Evolutionary conservation across 2,113 vertebrate genomes (phyloP), one percentile per base, ranked within the genome.

Genomic region (Gracilinanus agilis): DNA sequence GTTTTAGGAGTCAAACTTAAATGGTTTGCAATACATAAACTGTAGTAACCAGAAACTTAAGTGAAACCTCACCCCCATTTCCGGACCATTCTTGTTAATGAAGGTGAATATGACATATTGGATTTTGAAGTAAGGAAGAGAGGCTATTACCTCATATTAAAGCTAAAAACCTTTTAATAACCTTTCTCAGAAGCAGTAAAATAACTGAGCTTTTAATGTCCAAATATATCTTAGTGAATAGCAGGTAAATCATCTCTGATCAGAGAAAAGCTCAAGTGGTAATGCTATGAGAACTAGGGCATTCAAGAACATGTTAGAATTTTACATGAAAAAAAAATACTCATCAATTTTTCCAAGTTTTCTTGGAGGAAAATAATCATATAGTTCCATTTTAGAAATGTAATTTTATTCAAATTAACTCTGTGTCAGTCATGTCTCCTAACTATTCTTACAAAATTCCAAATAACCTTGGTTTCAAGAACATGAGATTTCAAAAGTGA

Each of bases 31-130:
- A 90, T n/a, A 67, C 25, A 56, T 44, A 90, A 91, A 89, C 88
- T 95, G 91, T 88, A 89, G 94, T 94, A 94, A 91, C 91, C 93
- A 61, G 95, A 90, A 96, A 90, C 91, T 93, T 94, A 92, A 96
- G 96, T 97, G 96, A 97, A 95, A 94, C 94, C 11, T n/a, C 5
- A 95, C 90, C 96, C 67, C 95, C 93, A 93, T 97, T 96, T 95
- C 94, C 92, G 94, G 90, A 91, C 90, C 93, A 94, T 83, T 83
- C 67, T 83, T 40, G 94, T 93, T 97, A 96, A 97, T 96, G 97
- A 97, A 97, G 94, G 97, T 96, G 97, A 96, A 95, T 96, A 93
- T 96, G 97, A 97, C 90, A 97, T 90, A 96, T 83, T 97, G 94
- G 96, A 89, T 92, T 89, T 96, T 40, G 29, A 97, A 95, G 95